A percentile compares a stretch with the other conserved stretches of the same genome.
These are phyloP conservation scores for Leiothrix lutea DNA, from an alignment of 2,113 vertebrate species.

Conservation along the genomic window DNA sequence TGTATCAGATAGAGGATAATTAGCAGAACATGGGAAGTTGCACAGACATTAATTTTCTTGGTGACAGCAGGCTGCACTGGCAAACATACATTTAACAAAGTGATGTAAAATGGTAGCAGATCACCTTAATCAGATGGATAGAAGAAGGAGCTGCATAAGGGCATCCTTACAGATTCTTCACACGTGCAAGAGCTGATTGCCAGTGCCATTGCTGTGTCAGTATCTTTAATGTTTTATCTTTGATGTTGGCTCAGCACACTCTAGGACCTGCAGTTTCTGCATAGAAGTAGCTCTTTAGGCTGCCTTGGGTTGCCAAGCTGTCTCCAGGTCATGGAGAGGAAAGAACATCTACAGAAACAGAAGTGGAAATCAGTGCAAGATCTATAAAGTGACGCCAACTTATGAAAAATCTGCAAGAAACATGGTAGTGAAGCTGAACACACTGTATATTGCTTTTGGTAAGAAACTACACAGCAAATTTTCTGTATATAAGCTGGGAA, in stretches of 20 bases:
- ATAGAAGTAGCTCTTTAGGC: neutral
- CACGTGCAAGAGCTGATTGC: neutral
- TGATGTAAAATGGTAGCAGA: neutral
- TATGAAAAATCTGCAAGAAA: neutral
- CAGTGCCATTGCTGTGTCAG: conserved; percentile 33
- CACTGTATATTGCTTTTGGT: neutral
- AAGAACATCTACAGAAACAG: neutral
- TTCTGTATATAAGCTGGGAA: neutral
- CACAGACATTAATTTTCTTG: neutral
- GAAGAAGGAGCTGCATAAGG: neutral
- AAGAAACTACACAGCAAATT: neutral
- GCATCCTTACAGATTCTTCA: neutral
- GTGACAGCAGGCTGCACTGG: neutral
- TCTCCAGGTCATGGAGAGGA: neutral
- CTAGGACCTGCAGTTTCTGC: neutral
- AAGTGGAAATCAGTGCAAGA: neutral
- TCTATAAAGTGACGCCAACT: neutral
- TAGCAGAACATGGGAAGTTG: neutral
- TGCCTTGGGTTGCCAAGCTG: conserved; percentile 7
- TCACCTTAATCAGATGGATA: neutral
- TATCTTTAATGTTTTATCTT: conserved; percentile 48
- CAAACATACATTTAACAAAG: neutral
- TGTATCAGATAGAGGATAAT: neutral
- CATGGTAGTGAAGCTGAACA: neutral
- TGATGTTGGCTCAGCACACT: conserved; percentile 36